These are phyloP conservation scores for Leucania comma DNA, from an alignment of 2,888 invertebrate genomes.

Conservation along the genomic window DNA sequence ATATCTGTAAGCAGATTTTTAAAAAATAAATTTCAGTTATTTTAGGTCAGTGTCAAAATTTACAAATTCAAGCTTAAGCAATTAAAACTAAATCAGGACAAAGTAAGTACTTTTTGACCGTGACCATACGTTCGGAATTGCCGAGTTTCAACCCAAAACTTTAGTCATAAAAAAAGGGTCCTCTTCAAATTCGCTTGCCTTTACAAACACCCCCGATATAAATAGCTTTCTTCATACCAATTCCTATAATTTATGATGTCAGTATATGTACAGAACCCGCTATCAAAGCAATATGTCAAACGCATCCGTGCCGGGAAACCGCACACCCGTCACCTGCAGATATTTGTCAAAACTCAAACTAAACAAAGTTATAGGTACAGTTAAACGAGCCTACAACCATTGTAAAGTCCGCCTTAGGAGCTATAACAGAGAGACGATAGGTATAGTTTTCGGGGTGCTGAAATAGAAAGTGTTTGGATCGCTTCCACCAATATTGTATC, in stretches of 20 bases:
- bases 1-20: slow-evolving; percentile 16
- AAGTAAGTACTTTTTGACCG: slow-evolving; percentile 12
- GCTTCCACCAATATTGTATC: slow-evolving; percentile 80
- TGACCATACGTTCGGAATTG: background rate
- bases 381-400: slow-evolving; percentile 41
- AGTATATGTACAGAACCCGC: slow-evolving; percentile 80
- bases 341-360: slow-evolving; percentile 88
- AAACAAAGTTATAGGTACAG: slow-evolving; percentile 70
- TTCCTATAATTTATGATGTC: slow-evolving; percentile 81
- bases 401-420: slow-evolving; percentile 67
- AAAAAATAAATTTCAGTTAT: background rate
- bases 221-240: slow-evolving; percentile 66
- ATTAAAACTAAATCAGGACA: background rate
- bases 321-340: slow-evolving; percentile 87
- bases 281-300: slow-evolving; percentile 89
- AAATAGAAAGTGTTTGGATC: slow-evolving; percentile 60
- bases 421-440: background rate
- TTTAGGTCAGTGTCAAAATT: background rate
- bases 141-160: slow-evolving; percentile 28
- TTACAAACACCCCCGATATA: slow-evolving; percentile 44
- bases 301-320: slow-evolving; percentile 85
- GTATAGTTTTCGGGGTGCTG: slow-evolving; percentile 10
- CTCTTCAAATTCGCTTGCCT: slow-evolving; percentile 44
- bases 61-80: background rate
- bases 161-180: slow-evolving; percentile 44